Evolutionary conservation across 2,797 vertebrate genomes (phyloP).

Genomic region (Platyrinchus mystaceus): DNA sequence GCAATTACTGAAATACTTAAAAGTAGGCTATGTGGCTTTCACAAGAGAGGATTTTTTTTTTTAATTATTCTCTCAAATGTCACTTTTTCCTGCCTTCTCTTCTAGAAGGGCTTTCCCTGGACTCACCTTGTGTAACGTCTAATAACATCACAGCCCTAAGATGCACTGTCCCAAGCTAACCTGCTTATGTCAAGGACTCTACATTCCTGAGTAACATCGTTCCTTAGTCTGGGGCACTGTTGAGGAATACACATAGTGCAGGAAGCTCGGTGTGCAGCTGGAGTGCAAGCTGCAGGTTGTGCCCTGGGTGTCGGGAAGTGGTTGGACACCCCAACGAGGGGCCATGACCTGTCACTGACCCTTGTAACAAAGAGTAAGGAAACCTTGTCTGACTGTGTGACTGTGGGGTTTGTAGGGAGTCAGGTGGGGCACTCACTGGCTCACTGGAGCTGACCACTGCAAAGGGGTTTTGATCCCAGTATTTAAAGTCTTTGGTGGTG

Average conservation of each 20-base stretch:
- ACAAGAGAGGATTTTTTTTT: background rate
- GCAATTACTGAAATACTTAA: background rate
- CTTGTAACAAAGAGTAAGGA: background rate
- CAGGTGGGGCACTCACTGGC: rapidly evolving
- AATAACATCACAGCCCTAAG: background rate
- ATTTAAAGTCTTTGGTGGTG: background rate
- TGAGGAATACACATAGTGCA: rapidly evolving
- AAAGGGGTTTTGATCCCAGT: rapidly evolving
- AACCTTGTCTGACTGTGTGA: background rate
- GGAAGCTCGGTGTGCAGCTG: background rate
- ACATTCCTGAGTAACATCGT: background rate
- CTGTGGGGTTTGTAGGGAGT: background rate
- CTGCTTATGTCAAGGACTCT: rapidly evolving
- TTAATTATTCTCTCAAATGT: background rate
- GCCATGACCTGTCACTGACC: background rate
- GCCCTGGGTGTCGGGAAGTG: background rate
- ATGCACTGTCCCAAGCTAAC: background rate
- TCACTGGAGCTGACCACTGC: too few species aligned
- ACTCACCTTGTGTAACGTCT: background rate
- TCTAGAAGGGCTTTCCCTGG: background rate
- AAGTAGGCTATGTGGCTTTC: background rate
- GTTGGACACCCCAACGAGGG: background rate
- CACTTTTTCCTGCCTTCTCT: background rate
- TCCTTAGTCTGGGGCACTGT: background rate
- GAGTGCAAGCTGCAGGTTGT: background rate